Base-by-base conservation (phyloP, 1,140 invertebrate species). In the Triops longicaudatus region DNA sequence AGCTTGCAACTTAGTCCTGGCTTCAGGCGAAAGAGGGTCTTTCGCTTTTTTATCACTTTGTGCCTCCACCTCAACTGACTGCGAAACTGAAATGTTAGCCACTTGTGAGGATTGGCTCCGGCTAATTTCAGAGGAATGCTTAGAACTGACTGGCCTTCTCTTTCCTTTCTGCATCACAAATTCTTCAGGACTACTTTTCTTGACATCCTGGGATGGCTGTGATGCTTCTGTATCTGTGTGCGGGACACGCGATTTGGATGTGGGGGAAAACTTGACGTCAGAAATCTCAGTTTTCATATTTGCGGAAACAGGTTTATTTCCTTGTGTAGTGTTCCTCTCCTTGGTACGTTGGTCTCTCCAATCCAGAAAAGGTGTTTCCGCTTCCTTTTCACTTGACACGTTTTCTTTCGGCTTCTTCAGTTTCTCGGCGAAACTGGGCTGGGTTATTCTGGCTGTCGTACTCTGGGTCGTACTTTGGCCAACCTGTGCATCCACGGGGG, bases 291-390 rank as follows among this genome's bases (percentile, higher is more conserved):
- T 37, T 26, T 50, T 75, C 1, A 11, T 22, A 75, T 14, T 71
- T 31, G 41, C 63, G 7, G 28, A 75, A 3, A 37, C 31, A 37
- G 74, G 37, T 26, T 76, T 63, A 1, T 43, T 28, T 75, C 50
- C 72, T 12, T 28, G 28, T n/a, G 63, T 26, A 0, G 14, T 72
- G 10, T 77, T 77, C 17, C 9, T 26, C 6, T 43, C 50, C 9
- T 41, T 72, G 6, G 77, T 78, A 17, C 77, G 26, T 26, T 78
- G 73, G 63, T 78, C 77, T 75, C 77, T 75, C 77, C 77, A 78
- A 43, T 78, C 76, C n/a, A 77, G 72, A 26, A 73, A 77, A 9
- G 76, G 76, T 12, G 42, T 50, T 26, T 50, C 63, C n/a, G 42
- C 63, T 44, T 27, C 26, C 22, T 27, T 63, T 17, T n/a, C 50